These are phyloP conservation scores for Aurelia coerulea DNA, from an alignment of 30 jellyfish, hydroid and myxozoan species.

Conservation along the genomic window DNA sequence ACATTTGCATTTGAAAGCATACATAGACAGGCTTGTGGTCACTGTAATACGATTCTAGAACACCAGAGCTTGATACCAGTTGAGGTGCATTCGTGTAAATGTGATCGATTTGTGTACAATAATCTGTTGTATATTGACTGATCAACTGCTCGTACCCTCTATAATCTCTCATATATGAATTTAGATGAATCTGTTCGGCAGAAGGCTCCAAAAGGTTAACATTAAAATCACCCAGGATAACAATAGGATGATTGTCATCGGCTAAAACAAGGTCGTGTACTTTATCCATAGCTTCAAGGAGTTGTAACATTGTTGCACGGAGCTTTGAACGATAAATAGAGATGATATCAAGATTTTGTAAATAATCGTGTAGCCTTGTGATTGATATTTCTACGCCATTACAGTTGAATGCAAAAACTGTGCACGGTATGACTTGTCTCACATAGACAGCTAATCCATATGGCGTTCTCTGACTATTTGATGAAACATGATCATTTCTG, in stretches of 20 bases:
- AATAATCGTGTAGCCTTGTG: background rate
- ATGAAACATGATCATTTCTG: slow-evolving; percentile 18
- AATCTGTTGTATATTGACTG: slow-evolving; percentile 11
- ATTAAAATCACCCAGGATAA: slow-evolving; percentile 47
- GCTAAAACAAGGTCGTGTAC: background rate
- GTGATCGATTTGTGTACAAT: background rate
- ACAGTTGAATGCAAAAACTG: background rate
- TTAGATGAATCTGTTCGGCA: background rate
- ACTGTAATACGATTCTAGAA: slow-evolving; percentile 19
- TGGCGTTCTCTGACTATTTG: background rate
- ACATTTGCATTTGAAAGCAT: background rate
- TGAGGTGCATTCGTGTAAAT: slow-evolving; percentile 14
- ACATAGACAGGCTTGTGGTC: slow-evolving; percentile 35
- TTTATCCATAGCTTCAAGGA: background rate
- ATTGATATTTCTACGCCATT: background rate
- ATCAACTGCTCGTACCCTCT: slow-evolving; percentile 11
- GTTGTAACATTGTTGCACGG: background rate
- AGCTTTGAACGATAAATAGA: background rate
- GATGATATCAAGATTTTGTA: background rate
- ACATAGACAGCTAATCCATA: slow-evolving; percentile 20
- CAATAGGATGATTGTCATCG: background rate
- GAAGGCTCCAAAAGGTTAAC: background rate
- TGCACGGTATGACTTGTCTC: background rate
- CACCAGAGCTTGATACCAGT: background rate
- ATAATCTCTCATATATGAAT: background rate